phyloP scores from a whole-genome alignment of 2,888 invertebrate species.

The Drosophila maculinotata region DNA sequence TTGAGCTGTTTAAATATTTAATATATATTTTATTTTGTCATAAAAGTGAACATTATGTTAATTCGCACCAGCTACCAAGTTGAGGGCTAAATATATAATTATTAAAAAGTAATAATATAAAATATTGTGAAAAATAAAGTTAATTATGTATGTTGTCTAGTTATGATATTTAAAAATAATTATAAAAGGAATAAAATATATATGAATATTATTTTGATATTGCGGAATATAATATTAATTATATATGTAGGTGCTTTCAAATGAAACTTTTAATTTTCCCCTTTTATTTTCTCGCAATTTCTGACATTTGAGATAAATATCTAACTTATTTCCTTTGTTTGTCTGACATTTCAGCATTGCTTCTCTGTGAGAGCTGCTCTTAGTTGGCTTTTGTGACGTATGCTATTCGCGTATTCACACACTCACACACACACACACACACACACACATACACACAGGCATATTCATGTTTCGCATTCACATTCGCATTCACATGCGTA shows the following conservation, averaged over 20 bases:
- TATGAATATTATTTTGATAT: no score
- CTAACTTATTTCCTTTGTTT: not conserved
- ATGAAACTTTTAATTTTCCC: no score
- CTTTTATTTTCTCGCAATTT: not conserved
- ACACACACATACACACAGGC: no score
- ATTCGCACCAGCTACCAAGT: no score
- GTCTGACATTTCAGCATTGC: not conserved
- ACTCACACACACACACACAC: no score
- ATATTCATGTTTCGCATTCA: conserved; percentile 10
- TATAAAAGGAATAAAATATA: no score
- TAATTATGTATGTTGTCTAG: no score
- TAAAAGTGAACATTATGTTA: not conserved
- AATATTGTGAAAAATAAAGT: no score
- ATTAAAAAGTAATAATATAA: no score
- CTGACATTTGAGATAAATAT: not conserved
- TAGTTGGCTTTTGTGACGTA: conserved; percentile 17
- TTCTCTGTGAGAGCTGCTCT: not conserved
- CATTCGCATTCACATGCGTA: conserved; percentile 8
- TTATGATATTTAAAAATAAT: no score
- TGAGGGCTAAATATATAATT: no score
- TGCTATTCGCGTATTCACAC: not conserved
- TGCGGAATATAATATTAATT: no score
- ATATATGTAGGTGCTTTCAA: not conserved
- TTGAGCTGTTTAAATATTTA: conserved; percentile 20
- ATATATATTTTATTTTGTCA: conserved; percentile 2